Conservation (phyloP, 2,113 vertebrate genomes). For the Arenaria interpres region DNA sequence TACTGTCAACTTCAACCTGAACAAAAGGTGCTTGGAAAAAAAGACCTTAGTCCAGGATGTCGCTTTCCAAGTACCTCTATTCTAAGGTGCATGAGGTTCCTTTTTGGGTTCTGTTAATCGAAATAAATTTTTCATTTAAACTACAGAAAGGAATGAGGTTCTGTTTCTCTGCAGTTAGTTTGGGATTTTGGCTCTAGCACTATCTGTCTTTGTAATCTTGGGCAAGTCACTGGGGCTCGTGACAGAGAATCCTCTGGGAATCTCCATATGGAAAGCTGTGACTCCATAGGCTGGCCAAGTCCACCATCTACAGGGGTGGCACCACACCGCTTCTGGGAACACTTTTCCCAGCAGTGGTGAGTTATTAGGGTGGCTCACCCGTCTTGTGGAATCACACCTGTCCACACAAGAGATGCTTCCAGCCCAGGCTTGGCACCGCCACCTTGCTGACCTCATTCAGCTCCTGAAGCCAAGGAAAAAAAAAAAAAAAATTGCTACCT, state of each 20-base stretch:
- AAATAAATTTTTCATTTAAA: background rate
- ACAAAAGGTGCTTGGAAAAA: background rate
- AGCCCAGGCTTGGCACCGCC: background rate
- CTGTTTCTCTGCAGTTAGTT: background rate
- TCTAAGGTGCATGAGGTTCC: background rate
- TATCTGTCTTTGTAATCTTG: background rate
- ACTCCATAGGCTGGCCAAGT: accelerated
- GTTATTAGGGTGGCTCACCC: background rate
- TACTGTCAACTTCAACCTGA: background rate
- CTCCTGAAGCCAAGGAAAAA: background rate
- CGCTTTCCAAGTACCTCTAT: background rate
- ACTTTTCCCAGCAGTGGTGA: background rate
- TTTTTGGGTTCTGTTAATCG: background rate
- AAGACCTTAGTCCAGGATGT: background rate
- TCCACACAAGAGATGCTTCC: background rate
- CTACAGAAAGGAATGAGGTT: background rate
- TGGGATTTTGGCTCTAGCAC: background rate
- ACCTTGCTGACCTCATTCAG: background rate
- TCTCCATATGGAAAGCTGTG: background rate
- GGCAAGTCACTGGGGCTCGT: background rate
- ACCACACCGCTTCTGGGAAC: background rate
- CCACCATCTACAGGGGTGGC: background rate
- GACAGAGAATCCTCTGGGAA: background rate
- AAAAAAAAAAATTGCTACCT: background rate
- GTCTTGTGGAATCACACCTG: background rate